These are phyloP conservation scores for Platygyra sinensis DNA, from an alignment of 64 coral and sea anemone species.

Conservation along the genomic window DNA sequence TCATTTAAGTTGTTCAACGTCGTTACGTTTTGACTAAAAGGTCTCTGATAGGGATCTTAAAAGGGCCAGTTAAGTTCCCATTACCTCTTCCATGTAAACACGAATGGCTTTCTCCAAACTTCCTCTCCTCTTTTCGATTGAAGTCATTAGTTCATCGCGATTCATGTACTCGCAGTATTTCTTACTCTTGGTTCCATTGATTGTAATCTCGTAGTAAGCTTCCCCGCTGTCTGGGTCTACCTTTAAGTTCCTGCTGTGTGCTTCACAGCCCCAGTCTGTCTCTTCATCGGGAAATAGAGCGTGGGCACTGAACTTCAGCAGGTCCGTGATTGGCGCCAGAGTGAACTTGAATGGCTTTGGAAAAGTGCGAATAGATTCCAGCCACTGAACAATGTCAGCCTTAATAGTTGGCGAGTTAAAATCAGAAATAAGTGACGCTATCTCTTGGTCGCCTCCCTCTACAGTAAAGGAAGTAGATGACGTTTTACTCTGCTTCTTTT, in stretches of 20 bases:
- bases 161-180: not conserved
- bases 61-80: too few relatives aligned
- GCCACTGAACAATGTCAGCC: not conserved
- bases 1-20: too few relatives aligned
- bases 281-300: too few relatives aligned
- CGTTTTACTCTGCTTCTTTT: too few relatives aligned
- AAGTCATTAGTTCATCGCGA: not conserved
- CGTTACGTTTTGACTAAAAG: too few relatives aligned
- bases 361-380: not conserved
- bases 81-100: conserved; percentile 3
- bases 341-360: not conserved
- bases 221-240: not conserved
- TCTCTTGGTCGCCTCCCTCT: too few relatives aligned
- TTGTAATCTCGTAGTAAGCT: not conserved
- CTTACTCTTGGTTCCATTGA: not conserved
- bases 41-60: too few relatives aligned
- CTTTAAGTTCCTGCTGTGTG: not conserved
- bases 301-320: too few relatives aligned
- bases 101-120: not conserved
- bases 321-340: too few relatives aligned
- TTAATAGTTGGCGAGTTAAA: not conserved
- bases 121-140: not conserved
- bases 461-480: too few relatives aligned
- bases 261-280: too few relatives aligned
- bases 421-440: too few relatives aligned